Base-by-base conservation (phyloP, 2,888 invertebrate species). In the Danaus chrysippus region DNA sequence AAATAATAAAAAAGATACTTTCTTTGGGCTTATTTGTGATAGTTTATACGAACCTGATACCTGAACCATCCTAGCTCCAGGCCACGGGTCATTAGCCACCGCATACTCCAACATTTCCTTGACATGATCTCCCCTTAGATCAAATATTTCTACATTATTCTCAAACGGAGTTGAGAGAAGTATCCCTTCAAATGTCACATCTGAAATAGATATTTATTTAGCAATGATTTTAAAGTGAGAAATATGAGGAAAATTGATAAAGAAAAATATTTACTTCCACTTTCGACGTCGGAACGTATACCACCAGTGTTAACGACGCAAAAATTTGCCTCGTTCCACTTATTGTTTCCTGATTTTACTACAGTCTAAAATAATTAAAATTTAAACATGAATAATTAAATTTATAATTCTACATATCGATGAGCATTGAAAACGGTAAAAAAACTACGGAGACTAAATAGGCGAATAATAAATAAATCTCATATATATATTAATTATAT, bases 141-240 rank as follows among this genome's bases (percentile, higher is more conserved):
- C 94, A 54, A 95, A 93, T 0, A 94, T 91, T 78, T 95, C 94
- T 19, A 96, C 88, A 11, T 92, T 93, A 74, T 96, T 96, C 71
- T 93, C 93, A 76, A 97, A 97, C 0, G 97, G 97, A 23, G 93
- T 92, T 9, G 94, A 92, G 9, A 93, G 86, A n/a, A 95, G 82
- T 55, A 96, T 74, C 65, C 95, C 94, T 63, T 93, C 93, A 68
- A 92, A 94, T 1, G 94, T 95, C 46, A 95, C 92, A 42, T 93
- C 96, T 95, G 83, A 11, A 83, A 82, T 43, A 62, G 6, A 46
- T 46, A 13, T 34, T 3, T 5, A 34, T 34, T 34, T 34, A 23
- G 2, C 23, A 5, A 34, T 34, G 23, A 34, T 8, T 34, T 5
- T 34, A 34, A 34, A 34, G 6, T 34, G 23, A 0, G 8, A 2